phyloP scores from a whole-genome alignment of 2,888 invertebrate species.

The Anthoptus insignis region DNA sequence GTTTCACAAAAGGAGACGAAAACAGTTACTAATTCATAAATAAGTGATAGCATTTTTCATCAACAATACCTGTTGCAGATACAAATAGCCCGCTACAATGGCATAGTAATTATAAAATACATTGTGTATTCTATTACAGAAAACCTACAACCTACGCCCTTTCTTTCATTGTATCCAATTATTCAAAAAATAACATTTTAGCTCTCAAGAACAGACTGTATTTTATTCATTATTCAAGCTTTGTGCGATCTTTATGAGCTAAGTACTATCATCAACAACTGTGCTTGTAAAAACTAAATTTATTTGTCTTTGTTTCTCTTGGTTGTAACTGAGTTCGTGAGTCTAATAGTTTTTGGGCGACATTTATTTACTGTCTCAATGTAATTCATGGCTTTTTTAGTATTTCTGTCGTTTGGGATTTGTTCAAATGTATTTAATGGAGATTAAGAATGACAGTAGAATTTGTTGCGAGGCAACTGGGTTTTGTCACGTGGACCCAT shows the following conservation, averaged over 20 bases:
- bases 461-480: not conserved
- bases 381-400: not conserved
- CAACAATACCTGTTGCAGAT: not conserved
- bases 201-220: constrained; percentile 7
- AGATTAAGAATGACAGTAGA: not conserved
- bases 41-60: not conserved
- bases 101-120: not conserved
- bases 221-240: constrained; percentile 12
- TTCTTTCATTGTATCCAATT: not conserved
- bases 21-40: not conserved
- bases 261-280: constrained; percentile 25
- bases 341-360: constrained; percentile 1
- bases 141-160: not conserved
- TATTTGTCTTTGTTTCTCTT: not conserved
- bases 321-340: constrained; percentile 2
- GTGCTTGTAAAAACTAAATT: constrained; percentile 22
- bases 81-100: not conserved
- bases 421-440: not conserved
- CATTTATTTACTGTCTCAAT: not conserved
- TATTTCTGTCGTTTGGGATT: not conserved
- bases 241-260: constrained; percentile 9
- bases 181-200: constrained; percentile 7
- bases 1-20: not conserved
- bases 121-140: not conserved
- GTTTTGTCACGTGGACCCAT: not conserved